A percentile compares a stretch with the other conserved stretches of the same genome.
Evolutionary conservation across 2,113 vertebrate species (phyloP).

Genomic region (Greenwoodochromis staneri): DNA sequence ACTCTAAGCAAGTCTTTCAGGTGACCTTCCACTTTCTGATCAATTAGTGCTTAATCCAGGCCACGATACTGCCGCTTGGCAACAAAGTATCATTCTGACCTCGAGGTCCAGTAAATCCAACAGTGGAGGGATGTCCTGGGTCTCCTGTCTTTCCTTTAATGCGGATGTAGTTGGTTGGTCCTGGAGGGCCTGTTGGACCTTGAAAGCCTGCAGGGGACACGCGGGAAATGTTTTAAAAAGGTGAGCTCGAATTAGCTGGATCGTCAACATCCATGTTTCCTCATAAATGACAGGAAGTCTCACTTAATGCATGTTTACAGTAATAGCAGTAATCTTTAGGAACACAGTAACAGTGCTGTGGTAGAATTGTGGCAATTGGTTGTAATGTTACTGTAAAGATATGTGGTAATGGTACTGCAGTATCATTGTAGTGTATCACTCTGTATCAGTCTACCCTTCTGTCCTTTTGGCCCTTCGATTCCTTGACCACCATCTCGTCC

Average conservation of each 20-base stretch:
- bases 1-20: not conserved
- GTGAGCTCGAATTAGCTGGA: not conserved
- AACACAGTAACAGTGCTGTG: not conserved
- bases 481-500: constrained; percentile 57
- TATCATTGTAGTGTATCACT: not conserved
- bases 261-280: not conserved
- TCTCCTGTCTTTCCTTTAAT: constrained; percentile 46
- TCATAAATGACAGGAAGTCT: not conserved
- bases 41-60: not conserved
- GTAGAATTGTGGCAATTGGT: not conserved
- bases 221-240: not conserved
- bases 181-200: constrained; percentile 41
- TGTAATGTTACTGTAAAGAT: not conserved
- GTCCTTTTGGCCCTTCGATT: constrained; percentile 51
- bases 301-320: not conserved
- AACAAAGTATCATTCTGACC: constrained; percentile 31
- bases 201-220: constrained; percentile 33
- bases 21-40: not conserved
- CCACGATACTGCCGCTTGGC: not conserved
- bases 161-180: not conserved
- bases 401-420: not conserved
- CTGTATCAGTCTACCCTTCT: constrained; percentile 52
- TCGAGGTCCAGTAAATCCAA: constrained; percentile 55
- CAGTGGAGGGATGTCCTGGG: not conserved
- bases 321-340: not conserved